These are phyloP conservation scores for Macropis europaea DNA, from an alignment of 2,888 invertebrate genomes.

Conservation along the genomic window DNA sequence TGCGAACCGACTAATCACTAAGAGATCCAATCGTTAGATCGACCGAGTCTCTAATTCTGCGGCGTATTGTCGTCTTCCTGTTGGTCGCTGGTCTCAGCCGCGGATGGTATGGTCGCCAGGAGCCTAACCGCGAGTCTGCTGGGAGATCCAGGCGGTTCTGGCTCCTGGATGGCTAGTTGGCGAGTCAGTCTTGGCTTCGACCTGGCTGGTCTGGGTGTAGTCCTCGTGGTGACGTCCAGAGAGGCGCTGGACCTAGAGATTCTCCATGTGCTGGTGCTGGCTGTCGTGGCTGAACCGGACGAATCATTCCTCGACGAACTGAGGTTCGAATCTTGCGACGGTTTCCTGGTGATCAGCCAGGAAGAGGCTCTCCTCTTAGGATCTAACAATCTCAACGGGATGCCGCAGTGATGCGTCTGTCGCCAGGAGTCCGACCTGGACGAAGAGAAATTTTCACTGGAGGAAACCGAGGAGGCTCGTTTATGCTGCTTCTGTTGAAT, in stretches of 20 bases:
- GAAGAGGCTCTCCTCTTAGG: conserved; percentile 91
- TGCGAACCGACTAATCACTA: not conserved
- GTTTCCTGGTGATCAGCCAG: conserved; percentile 94
- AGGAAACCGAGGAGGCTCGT: conserved; percentile 91
- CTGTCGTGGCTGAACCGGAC: conserved; percentile 93
- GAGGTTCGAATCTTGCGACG: conserved; percentile 94
- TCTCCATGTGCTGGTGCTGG: conserved; percentile 94
- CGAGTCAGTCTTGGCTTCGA: conserved; percentile 89
- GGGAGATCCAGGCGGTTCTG: conserved; percentile 85
- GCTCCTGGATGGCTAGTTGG: conserved; percentile 90
- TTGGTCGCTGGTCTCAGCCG: conserved; percentile 86
- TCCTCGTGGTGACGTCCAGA: conserved; percentile 80
- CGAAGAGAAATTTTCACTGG: conserved; percentile 93
- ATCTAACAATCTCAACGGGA: conserved; percentile 87
- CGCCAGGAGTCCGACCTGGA: conserved; percentile 90
- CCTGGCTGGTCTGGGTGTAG: conserved; percentile 69
- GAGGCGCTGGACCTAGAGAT: conserved; percentile 91
- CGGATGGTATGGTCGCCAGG: conserved; percentile 87
- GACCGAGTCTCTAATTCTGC: conserved; percentile 23
- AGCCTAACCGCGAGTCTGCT: conserved; percentile 83
- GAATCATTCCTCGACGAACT: conserved; percentile 95
- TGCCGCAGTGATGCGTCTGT: conserved; percentile 87
- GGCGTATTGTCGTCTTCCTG: conserved; percentile 82
- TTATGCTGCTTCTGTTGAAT: conserved; percentile 88
- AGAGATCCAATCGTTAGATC: not conserved